These are phyloP conservation scores for Sericinus montela DNA, from an alignment of 2,888 invertebrate species.

Conservation along the genomic window DNA sequence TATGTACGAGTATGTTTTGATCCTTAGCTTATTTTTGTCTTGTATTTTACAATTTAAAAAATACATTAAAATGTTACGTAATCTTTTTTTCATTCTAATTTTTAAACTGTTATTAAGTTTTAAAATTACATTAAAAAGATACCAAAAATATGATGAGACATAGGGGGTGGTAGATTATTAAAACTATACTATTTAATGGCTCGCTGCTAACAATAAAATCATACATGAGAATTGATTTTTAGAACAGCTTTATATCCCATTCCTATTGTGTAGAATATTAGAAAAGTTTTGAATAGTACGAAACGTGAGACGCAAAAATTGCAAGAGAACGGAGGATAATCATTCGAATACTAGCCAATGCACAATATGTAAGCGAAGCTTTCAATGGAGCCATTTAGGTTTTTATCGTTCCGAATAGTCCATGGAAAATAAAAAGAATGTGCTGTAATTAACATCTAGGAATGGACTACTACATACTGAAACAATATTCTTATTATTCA, in stretches of 20 bases:
- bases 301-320: constrained; percentile 19
- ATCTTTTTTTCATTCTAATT: no score
- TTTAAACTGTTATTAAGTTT: no score
- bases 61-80: no score
- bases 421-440: neutral
- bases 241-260: constrained; percentile 14
- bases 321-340: constrained; percentile 19
- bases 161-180: no score
- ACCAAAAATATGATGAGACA: no score
- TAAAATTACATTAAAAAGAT: no score
- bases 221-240: neutral
- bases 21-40: no score
- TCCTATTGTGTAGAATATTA: constrained; percentile 15
- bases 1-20: no score
- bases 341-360: constrained; percentile 13
- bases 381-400: constrained; percentile 32
- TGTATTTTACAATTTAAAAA: no score
- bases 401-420: constrained; percentile 14
- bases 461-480: neutral
- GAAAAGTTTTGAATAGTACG: constrained; percentile 17
- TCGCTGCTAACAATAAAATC: no score
- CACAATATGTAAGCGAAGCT: constrained; percentile 24
- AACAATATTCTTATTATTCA: no score
- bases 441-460: constrained; percentile 1
- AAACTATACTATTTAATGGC: no score